Percentiles rank a stretch among this genome's conserved stretches.
phyloP scores from a whole-genome alignment of 2,113 vertebrate species.

The Suricata suricatta region DNA sequence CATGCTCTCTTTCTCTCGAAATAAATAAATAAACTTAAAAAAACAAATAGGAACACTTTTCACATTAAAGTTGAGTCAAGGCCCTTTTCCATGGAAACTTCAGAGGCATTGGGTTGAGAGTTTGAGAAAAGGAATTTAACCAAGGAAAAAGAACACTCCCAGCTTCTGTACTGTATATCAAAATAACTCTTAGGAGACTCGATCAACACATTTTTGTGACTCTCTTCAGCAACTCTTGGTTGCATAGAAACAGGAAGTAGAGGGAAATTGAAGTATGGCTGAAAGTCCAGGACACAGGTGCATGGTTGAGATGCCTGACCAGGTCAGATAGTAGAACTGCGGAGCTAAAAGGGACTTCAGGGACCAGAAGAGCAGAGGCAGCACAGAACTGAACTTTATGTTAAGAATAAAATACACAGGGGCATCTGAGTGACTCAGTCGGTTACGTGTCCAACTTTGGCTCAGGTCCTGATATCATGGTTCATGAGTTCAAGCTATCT shows the following conservation, averaged over 20 bases:
- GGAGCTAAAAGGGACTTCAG: not conserved
- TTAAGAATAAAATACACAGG: not conserved
- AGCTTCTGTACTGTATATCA: not conserved
- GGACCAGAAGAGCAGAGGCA: not conserved
- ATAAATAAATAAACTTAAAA: too few relatives aligned
- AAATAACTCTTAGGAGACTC: not conserved
- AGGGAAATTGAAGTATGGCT: not conserved
- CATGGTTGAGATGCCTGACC: not conserved
- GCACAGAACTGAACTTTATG: rapidly evolving
- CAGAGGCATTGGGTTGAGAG: not conserved
- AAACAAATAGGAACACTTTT: not conserved
- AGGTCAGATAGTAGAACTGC: rapidly evolving
- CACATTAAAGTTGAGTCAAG: not conserved
- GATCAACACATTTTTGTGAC: not conserved
- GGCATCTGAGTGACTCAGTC: not conserved
- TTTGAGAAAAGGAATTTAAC: not conserved
- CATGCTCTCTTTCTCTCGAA: too few relatives aligned
- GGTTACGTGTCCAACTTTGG: too few relatives aligned
- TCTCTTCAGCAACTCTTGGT: not conserved
- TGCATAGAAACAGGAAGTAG: not conserved
- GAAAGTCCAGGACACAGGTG: not conserved
- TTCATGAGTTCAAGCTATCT: too few relatives aligned
- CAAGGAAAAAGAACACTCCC: not conserved
- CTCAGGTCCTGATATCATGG: too few relatives aligned
- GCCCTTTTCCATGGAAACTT: not conserved